A percentile compares a stretch with the other conserved stretches of the same genome.
phyloP scores from a whole-genome alignment of 2,888 invertebrate genomes.

The Hirtodrosophila cameraria region DNA sequence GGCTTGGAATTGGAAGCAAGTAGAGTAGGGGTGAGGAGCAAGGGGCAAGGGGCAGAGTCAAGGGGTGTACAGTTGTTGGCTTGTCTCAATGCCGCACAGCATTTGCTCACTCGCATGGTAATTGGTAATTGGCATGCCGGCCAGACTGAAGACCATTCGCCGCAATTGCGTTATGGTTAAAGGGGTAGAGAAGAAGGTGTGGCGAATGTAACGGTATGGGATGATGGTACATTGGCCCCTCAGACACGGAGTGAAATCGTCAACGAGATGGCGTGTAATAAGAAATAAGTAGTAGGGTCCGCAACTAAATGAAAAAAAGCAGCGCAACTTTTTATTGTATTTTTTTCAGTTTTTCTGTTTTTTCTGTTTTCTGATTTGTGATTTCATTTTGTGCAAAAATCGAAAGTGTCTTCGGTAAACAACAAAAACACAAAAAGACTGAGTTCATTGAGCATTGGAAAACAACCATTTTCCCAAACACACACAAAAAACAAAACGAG shows the following conservation, averaged over 20 bases:
- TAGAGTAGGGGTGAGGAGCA: neutral
- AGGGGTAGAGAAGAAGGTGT: neutral
- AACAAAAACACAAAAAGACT: slow-evolving; percentile 1
- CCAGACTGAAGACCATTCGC: slow-evolving; percentile 26
- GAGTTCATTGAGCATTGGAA: slow-evolving; percentile 39
- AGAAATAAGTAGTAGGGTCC: slow-evolving; percentile 57
- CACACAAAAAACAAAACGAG: slow-evolving; percentile 41
- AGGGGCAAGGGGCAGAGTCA: neutral
- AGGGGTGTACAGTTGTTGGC: slow-evolving; percentile 5
- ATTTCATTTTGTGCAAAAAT: slow-evolving; percentile 71
- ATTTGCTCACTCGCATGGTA: slow-evolving; percentile 60
- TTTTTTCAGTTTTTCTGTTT: slow-evolving; percentile 26
- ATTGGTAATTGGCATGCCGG: slow-evolving; percentile 49
- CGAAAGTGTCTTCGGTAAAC: slow-evolving; percentile 61
- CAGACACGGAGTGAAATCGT: slow-evolving; percentile 65
- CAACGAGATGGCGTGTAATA: slow-evolving; percentile 56
- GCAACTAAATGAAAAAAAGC: slow-evolving; percentile 14
- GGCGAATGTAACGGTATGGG: neutral
- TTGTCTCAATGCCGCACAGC: slow-evolving; percentile 50
- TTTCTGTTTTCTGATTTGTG: slow-evolving; percentile 42
- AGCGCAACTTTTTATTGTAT: slow-evolving; percentile 31
- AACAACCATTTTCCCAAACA: slow-evolving; percentile 34
- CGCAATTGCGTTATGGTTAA: slow-evolving; percentile 6
- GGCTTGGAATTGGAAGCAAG: neutral
- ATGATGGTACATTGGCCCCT: slow-evolving; percentile 68